Percentiles rank a stretch among this genome's conserved stretches.
These are phyloP conservation scores for Cephus pygmeus DNA, from an alignment of 2,888 invertebrate genomes.

Conservation along the genomic window DNA sequence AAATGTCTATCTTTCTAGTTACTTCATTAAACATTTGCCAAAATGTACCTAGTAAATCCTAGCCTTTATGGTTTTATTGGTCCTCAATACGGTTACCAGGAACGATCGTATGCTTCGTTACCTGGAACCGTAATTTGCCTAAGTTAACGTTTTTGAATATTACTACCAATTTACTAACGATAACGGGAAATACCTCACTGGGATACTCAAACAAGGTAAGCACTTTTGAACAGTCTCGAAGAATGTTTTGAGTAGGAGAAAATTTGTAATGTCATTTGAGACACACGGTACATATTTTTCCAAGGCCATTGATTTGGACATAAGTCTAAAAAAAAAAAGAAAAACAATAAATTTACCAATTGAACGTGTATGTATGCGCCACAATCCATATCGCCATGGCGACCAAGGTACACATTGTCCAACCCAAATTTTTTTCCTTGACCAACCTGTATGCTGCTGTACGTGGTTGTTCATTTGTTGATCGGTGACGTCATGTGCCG, in stretches of 20 bases:
- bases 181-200: not conserved
- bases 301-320: not conserved
- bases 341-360: not conserved
- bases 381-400: not conserved
- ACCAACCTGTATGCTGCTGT: not conserved
- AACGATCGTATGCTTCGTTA: not conserved
- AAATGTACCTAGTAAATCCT: not conserved
- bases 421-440: not conserved
- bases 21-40: not conserved
- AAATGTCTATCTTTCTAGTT: not conserved
- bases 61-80: not conserved
- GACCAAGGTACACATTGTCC: not conserved
- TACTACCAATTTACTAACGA: not conserved
- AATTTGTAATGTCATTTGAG: not conserved
- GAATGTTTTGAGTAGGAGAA: not conserved
- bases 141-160: not conserved
- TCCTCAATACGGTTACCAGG: not conserved
- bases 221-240: not conserved
- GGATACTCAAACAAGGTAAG: not conserved
- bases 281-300: not conserved
- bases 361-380: not conserved
- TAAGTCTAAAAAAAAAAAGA: not conserved
- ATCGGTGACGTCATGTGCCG: slow-evolving; percentile 47
- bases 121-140: not conserved
- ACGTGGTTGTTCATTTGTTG: slow-evolving; percentile 36